phyloP scores from a whole-genome alignment of 2,888 invertebrate genomes.

The Dryadula phaetusa region DNA sequence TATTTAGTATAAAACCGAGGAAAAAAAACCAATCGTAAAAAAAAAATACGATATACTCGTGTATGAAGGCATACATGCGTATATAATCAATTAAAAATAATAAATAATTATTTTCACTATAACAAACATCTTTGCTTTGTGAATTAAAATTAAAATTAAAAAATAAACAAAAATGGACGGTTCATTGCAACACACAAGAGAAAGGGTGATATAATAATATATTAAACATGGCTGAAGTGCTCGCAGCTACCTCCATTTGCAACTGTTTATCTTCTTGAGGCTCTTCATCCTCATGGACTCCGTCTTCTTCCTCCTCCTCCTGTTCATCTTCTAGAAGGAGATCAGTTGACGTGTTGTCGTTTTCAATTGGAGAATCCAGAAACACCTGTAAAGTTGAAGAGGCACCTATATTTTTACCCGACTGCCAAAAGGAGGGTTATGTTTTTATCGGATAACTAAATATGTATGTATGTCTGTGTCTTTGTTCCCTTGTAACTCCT shows the following conservation, averaged over 20 bases:
- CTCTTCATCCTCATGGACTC: conserved; percentile 45
- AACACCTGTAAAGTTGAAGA: conserved; percentile 63
- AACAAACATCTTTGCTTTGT: too few species aligned
- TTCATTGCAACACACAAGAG: conserved; percentile 68
- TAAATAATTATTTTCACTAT: too few species aligned
- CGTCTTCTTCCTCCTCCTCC: conserved; percentile 16
- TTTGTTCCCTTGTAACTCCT: too few species aligned
- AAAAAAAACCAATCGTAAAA: too few species aligned
- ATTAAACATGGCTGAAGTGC: conserved; percentile 74
- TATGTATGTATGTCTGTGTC: too few species aligned
- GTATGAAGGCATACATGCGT: too few species aligned
- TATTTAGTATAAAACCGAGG: too few species aligned
- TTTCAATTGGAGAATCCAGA: conserved; percentile 58
- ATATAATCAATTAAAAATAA: too few species aligned
- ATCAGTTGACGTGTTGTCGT: conserved; percentile 71
- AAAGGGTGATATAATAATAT: conserved; percentile 75
- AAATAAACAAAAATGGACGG: neutral
- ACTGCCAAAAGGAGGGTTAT: too few species aligned
- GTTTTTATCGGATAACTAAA: too few species aligned
- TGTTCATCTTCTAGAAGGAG: conserved; percentile 54
- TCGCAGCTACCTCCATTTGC: conserved; percentile 75
- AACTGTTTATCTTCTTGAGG: conserved; percentile 53
- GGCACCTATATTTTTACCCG: too few species aligned
- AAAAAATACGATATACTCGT: too few species aligned
- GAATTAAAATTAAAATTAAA: neutral